Conservation (phyloP, 2,797 vertebrate species). For the Argentina silus region DNA sequence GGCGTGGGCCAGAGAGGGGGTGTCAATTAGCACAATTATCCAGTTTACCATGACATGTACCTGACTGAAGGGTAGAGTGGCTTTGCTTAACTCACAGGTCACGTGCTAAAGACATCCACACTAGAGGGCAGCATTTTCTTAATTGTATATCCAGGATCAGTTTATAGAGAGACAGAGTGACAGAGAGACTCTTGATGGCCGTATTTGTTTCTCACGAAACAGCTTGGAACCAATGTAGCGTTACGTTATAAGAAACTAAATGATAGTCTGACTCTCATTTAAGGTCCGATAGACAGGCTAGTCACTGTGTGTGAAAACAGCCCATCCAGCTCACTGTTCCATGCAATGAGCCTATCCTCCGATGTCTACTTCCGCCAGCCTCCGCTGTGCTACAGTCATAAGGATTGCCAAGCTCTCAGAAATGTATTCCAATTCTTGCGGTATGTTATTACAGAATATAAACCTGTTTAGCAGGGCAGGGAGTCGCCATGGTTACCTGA, state of each 20-base stretch:
- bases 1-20: neutral
- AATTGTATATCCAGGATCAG: neutral
- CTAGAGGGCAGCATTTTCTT: constrained; percentile 18
- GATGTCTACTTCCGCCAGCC: too few species aligned
- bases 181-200: neutral
- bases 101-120: neutral
- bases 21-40: neutral
- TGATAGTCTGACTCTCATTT: too few species aligned
- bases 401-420: too few species aligned
- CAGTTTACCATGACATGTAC: neutral
- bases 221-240: too few species aligned
- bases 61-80: neutral
- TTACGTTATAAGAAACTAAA: too few species aligned
- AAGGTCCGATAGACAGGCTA: too few species aligned
- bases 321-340: too few species aligned
- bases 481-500: neutral
- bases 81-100: neutral
- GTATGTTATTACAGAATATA: neutral
- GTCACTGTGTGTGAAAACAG: too few species aligned
- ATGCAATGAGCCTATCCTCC: too few species aligned
- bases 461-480: neutral
- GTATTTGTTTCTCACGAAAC: too few species aligned
- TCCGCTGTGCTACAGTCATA: too few species aligned
- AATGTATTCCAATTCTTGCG: too few species aligned
- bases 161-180: neutral